These are phyloP conservation scores for Adelges cooleyi DNA, from an alignment of 1,140 invertebrate species.

Conservation along the genomic window DNA sequence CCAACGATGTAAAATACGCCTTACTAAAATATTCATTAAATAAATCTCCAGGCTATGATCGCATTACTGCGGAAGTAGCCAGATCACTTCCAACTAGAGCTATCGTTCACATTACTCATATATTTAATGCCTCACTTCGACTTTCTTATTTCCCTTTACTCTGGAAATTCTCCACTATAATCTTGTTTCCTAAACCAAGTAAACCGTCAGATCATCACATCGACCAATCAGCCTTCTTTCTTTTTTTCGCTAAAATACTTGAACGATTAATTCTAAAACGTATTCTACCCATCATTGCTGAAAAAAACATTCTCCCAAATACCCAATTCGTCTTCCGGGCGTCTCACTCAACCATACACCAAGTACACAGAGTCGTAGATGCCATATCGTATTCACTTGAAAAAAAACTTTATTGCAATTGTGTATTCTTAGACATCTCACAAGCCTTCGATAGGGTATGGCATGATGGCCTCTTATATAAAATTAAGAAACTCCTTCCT, in stretches of 20 bases:
- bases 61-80: neutral
- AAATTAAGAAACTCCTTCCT: too few relatives aligned
- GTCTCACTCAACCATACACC: too few relatives aligned
- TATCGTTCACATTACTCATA: neutral
- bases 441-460: too few relatives aligned
- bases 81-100: neutral
- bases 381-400: too few relatives aligned
- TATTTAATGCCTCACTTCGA: neutral
- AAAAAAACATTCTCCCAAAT: neutral
- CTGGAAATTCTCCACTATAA: neutral
- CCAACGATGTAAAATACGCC: neutral
- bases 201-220: neutral
- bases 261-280: neutral
- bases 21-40: constrained; percentile 4
- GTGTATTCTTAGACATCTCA: too few relatives aligned
- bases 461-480: too few relatives aligned
- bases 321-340: neutral
- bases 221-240: neutral
- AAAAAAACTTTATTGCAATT: too few relatives aligned
- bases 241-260: neutral
- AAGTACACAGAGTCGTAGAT: too few relatives aligned
- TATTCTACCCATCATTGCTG: neutral
- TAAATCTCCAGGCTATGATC: neutral
- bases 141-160: neutral
- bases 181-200: neutral